These are phyloP conservation scores for Falco novaeseelandiae DNA, from an alignment of 2,797 vertebrate species.

Conservation along the genomic window DNA sequence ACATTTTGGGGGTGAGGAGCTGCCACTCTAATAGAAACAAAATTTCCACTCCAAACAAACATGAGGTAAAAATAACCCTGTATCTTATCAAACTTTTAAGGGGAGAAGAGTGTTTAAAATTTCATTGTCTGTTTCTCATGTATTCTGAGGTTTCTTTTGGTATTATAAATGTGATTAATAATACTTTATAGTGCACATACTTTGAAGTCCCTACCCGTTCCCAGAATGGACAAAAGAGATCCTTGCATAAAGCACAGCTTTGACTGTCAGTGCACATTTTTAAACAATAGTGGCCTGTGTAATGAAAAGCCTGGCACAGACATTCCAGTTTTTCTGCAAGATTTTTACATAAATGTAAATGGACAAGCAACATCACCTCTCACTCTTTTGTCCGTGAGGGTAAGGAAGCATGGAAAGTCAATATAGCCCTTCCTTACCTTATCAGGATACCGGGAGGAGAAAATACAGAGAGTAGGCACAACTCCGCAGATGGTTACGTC, in stretches of 20 bases:
- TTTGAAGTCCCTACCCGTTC: neutral
- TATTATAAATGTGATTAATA: neutral
- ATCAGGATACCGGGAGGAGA: neutral
- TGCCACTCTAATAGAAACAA: neutral
- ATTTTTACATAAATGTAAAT: neutral
- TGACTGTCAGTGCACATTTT: neutral
- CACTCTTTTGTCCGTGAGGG: neutral
- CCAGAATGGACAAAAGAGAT: neutral
- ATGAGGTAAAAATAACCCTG: slow-evolving; percentile 5
- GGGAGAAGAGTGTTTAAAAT: slow-evolving; percentile 31
- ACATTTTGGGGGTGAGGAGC: neutral
- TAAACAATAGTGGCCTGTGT: neutral
- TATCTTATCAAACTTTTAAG: slow-evolving; percentile 29
- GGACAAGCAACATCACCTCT: neutral
- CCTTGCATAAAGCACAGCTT: neutral
- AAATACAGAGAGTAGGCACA: neutral
- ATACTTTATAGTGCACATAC: neutral
- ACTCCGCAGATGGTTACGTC: neutral
- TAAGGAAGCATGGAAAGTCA: neutral
- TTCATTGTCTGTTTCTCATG: slow-evolving; percentile 3
- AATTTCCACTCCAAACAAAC: slow-evolving; percentile 22
- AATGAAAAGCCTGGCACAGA: fast-evolving
- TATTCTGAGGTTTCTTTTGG: neutral
- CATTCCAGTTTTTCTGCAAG: neutral
- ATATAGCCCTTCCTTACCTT: neutral